These are phyloP conservation scores for Sympetrum striolatum DNA, from an alignment of 2,888 invertebrate genomes.

Conservation along the genomic window DNA sequence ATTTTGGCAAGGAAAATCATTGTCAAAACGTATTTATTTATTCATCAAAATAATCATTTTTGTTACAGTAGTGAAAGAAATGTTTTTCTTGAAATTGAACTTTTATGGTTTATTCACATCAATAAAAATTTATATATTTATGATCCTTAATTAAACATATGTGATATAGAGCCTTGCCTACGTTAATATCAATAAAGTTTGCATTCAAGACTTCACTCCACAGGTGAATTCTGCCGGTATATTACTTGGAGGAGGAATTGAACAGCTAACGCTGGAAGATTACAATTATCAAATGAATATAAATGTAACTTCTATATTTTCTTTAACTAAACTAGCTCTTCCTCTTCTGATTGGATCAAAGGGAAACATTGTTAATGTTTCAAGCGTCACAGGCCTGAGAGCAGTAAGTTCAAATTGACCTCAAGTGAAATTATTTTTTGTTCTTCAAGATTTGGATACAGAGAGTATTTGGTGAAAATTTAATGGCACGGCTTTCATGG, in stretches of 20 bases:
- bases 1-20: too few relatives aligned
- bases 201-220: neutral
- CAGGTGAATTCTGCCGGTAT: constrained; percentile 54
- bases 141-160: too few relatives aligned
- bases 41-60: too few relatives aligned
- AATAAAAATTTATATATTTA: too few relatives aligned
- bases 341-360: constrained; percentile 83
- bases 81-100: too few relatives aligned
- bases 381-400: constrained; percentile 90
- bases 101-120: too few relatives aligned
- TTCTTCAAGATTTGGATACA: neutral
- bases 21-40: too few relatives aligned
- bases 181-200: neutral
- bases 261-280: constrained; percentile 60
- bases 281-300: constrained; percentile 64
- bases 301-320: constrained; percentile 70
- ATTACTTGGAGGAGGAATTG: constrained; percentile 60
- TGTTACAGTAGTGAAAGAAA: too few relatives aligned
- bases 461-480: neutral
- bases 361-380: constrained; percentile 95
- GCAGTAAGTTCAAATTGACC: constrained; percentile 59
- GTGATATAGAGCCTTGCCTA: too few relatives aligned
- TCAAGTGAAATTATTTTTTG: neutral
- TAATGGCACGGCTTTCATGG: neutral
- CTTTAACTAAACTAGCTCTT: constrained; percentile 84